Percentiles rank a stretch among this genome's conserved stretches.
Conservation (phyloP, 2,113 vertebrate genomes). For the Holacanthus passer region DNA sequence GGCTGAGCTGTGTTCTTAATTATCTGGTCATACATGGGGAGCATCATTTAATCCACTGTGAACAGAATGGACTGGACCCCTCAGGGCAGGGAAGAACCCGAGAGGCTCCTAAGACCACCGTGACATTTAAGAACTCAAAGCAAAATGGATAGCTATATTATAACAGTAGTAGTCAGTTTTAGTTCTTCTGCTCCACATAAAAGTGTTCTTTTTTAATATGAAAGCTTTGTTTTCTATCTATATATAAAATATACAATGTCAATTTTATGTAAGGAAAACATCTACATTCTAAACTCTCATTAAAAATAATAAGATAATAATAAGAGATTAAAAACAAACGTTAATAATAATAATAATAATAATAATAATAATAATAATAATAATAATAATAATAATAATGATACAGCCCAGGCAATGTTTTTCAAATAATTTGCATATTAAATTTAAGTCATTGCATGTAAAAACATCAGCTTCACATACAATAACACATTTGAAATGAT, state of each 20-base stretch:
- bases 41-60: constrained; percentile 47
- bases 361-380: too few relatives aligned
- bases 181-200: not conserved
- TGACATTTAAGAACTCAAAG: constrained; percentile 9
- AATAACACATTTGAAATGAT: not conserved
- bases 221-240: not conserved
- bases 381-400: too few relatives aligned
- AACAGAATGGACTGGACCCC: constrained; percentile 16
- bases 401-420: not conserved
- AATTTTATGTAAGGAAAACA: not conserved
- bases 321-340: too few relatives aligned
- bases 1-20: constrained; percentile 59
- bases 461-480: not conserved
- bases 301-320: too few relatives aligned
- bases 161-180: not conserved
- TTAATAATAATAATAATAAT: too few relatives aligned
- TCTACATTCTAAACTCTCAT: not conserved
- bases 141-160: not conserved
- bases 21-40: constrained; percentile 52
- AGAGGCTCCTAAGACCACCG: constrained; percentile 46
- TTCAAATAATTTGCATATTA: not conserved
- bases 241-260: not conserved
- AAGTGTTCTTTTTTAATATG: not conserved
- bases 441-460: not conserved
- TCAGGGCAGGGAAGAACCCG: constrained; percentile 23